Evolutionary conservation across 2,888 invertebrate genomes (phyloP), one percentile per base, ranked within the genome.

Genomic region (Microctonus aethiopoides): DNA sequence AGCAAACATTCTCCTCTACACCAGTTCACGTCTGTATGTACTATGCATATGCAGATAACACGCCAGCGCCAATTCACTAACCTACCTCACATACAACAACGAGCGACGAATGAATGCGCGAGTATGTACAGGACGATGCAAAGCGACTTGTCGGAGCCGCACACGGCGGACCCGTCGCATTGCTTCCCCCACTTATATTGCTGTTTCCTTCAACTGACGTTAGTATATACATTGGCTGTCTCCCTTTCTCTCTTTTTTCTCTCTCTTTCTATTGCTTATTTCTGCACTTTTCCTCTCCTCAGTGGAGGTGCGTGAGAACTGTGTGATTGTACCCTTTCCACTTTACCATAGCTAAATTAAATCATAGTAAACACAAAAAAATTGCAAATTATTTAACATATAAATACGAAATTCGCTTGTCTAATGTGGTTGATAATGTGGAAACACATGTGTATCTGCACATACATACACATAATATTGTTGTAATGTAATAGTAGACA

Each of bases 31-130:
- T 74, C 77, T 74, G 78, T 78, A 76, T 80, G 81, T 80, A n/a
- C n/a, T 75, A 77, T 72, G 83, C 81, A 79, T 80, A 82, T 81
- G 77, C 78, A 81, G 83, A 83, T 83, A 83, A 83, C 82, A 76
- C 72, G 73, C 79, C 46, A 46, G 46, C 46, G 78, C 76, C 80
- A 80, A 84, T 82, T 83, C 83, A 80, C 83, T 84, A 82, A 83
- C 85, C 83, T 84, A 81, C 84, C 85, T 82, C 81, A 81, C 81
- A 70, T 67, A 71, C 70, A 68, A 57, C 68, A 46, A 46, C 46
- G 52, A 69, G 41, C 57, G 56, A 52, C 63, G 63, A 63, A 62
- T 32, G 51, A 64, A 54, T 22, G 57, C 56, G 16, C 63, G 63
- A 63, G 68, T 57, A 54, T 67, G 46, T 61, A 52, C 54, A 65